Conservation (phyloP, 2,113 vertebrate species). For the Sigmodon hispidus region DNA sequence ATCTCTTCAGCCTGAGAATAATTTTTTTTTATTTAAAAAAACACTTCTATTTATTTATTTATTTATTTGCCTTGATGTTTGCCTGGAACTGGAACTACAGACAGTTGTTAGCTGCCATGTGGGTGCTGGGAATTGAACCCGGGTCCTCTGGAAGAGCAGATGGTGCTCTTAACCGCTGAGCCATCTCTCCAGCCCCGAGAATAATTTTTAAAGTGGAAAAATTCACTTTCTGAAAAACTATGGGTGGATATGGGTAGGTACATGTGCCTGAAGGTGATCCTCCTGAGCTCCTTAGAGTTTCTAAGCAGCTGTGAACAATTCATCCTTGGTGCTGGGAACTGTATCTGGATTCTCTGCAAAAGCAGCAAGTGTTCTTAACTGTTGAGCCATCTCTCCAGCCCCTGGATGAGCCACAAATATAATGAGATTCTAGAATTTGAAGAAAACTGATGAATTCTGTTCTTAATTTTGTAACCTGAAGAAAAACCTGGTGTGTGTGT, state of each 20-base stretch:
- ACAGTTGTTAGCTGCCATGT: too few species aligned
- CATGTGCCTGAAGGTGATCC: too few species aligned
- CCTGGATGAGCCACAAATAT: neutral
- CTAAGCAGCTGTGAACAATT: neutral
- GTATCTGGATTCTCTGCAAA: neutral
- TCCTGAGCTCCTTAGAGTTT: neutral
- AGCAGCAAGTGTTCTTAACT: neutral
- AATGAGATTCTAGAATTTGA: constrained; percentile 10
- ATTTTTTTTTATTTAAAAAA: too few species aligned
- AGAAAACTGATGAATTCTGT: constrained; percentile 9
- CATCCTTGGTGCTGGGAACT: neutral
- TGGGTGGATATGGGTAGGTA: rapidly evolving
- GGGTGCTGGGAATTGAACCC: too few species aligned
- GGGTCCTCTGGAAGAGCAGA: too few species aligned
- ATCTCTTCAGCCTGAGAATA: too few species aligned
- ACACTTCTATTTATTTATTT: too few species aligned
- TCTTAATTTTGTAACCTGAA: neutral
- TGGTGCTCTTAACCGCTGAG: too few species aligned
- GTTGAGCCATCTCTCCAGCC: too few species aligned
- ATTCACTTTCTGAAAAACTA: neutral
- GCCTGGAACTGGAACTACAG: too few species aligned
- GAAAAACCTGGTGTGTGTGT: neutral
- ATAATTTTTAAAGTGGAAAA: neutral
- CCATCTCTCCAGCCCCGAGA: too few species aligned
- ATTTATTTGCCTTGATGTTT: too few species aligned